These are phyloP conservation scores for Smutsia temminckii DNA, from an alignment of 2,797 vertebrate genomes.

Conservation along the genomic window DNA sequence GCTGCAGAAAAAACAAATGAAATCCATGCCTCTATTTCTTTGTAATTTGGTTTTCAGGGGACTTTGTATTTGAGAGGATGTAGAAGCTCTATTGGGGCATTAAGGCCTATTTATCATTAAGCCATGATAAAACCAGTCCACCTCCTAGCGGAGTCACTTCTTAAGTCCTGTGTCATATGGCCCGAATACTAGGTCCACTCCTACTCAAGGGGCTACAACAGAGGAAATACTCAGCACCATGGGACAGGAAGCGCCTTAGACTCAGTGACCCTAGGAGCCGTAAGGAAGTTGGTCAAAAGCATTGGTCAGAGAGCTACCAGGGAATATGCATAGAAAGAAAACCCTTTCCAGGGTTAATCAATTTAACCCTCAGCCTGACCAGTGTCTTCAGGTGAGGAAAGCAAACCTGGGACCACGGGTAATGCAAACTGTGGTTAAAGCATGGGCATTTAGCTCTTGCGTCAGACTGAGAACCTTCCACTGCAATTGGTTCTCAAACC, in stretches of 20 bases:
- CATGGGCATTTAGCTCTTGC: not conserved
- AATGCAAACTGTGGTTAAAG: not conserved
- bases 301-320: not conserved
- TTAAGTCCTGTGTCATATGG: not conserved
- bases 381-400: not conserved
- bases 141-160: not conserved
- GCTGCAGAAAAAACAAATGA: not conserved
- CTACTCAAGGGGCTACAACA: not conserved
- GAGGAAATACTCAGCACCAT: not conserved
- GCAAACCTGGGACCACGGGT: not conserved
- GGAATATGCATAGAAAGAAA: not conserved
- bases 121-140: not conserved
- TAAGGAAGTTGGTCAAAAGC: not conserved
- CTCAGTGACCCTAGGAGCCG: not conserved
- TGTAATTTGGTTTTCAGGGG: not conserved
- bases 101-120: not conserved
- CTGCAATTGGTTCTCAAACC: not conserved
- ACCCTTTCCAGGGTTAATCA: not conserved
- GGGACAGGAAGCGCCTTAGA: not conserved
- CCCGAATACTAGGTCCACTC: fast-evolving
- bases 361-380: not conserved
- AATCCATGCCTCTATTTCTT: not conserved
- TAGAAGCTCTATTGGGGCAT: not conserved
- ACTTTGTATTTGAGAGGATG: not conserved
- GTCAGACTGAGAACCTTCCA: not conserved